A percentile compares a stretch with the other conserved stretches of the same genome.
These are phyloP conservation scores for Procambarus clarkii DNA, from an alignment of 1,140 invertebrate genomes.

Conservation along the genomic window DNA sequence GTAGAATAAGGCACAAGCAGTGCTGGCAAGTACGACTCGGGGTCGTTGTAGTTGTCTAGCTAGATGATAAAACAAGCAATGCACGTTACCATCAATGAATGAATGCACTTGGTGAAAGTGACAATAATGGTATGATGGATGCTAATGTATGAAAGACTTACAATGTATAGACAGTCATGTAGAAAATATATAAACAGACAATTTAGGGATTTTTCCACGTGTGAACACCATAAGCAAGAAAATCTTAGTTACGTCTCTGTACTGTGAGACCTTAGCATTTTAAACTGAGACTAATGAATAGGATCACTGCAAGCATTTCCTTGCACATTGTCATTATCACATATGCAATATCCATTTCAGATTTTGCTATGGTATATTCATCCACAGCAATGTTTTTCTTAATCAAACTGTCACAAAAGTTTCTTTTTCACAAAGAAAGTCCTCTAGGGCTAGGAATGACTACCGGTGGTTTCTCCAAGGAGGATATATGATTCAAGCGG, in stretches of 20 bases:
- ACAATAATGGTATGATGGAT: neutral
- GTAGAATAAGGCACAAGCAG: constrained; percentile 30
- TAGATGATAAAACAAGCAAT: neutral
- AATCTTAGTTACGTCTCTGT: constrained; percentile 9
- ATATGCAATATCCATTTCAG: neutral
- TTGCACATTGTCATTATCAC: neutral
- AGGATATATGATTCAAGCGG: constrained; percentile 49
- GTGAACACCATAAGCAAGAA: constrained; percentile 26
- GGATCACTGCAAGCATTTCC: neutral
- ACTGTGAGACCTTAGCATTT: neutral
- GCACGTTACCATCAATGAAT: neutral
- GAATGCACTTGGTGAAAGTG: neutral
- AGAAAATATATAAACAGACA: neutral
- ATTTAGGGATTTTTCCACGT: neutral
- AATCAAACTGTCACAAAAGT: neutral
- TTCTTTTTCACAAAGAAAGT: neutral
- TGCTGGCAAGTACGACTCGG: constrained; percentile 40
- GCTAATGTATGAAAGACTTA: neutral
- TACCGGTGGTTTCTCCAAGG: constrained; percentile 28
- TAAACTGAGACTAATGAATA: neutral
- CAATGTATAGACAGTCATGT: neutral
- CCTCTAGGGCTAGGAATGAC: constrained; percentile 14
- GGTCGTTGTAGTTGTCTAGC: neutral
- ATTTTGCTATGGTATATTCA: neutral
- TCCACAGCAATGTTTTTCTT: neutral